Evolutionary conservation across 2,888 invertebrate genomes (phyloP).

Genomic region (Mesochorus sp.): DNA sequence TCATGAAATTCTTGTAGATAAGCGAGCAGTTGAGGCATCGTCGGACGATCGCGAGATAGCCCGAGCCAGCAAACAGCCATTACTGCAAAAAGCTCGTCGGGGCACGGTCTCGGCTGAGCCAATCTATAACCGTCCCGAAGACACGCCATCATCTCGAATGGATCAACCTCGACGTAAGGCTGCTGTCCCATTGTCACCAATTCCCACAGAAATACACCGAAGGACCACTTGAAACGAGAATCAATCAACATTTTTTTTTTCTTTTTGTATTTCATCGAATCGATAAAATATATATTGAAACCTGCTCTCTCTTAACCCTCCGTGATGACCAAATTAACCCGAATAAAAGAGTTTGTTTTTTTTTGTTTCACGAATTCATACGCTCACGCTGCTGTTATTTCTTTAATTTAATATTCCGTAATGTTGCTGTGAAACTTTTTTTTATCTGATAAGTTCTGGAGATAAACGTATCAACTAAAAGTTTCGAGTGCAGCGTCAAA

Average conservation of each 20-base stretch:
- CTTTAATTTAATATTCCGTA: no score
- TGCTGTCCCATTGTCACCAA: constrained; percentile 94
- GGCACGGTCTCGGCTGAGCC: constrained; percentile 96
- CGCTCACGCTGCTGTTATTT: no score
- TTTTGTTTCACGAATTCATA: no score
- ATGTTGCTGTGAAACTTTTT: no score
- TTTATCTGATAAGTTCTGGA: no score
- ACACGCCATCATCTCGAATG: constrained; percentile 94
- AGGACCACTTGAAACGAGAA: constrained; percentile 89
- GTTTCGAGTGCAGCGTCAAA: no score
- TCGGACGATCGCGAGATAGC: constrained; percentile 86
- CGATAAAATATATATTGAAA: no score
- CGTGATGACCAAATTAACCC: no score
- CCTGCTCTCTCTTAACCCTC: no score
- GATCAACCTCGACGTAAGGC: constrained; percentile 95
- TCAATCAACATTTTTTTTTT: constrained; percentile 25
- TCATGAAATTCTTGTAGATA: constrained; percentile 89
- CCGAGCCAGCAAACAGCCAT: constrained; percentile 91
- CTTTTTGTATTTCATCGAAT: no score
- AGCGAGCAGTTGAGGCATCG: constrained; percentile 87
- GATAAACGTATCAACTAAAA: no score
- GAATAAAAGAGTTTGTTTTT: no score
- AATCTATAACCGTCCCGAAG: constrained; percentile 94
- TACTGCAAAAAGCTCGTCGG: constrained; percentile 94
- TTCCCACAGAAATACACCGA: constrained; percentile 98